Base-by-base conservation (phyloP, 1,140 invertebrate genomes). In the Calephelis virginiensis region DNA sequence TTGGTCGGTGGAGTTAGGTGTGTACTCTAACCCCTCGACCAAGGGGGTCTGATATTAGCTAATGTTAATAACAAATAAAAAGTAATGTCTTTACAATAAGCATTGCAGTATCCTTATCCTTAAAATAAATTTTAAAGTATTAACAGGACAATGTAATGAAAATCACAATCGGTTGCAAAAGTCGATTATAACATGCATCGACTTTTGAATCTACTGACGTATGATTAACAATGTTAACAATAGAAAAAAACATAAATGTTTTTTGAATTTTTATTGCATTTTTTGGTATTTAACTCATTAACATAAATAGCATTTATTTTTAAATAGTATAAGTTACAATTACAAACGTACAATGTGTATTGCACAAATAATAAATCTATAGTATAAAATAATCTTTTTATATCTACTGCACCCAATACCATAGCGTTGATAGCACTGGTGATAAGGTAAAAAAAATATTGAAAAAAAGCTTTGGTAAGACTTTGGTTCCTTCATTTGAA, bases 251-350 rank as follows among this genome's bases (percentile, higher is more conserved):
- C 73, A 74, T 76, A 38, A 65, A 65, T 80, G 72, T 71, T 85
- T 72, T 89, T 90, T 85, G 78, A 83, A 86, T 82, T 90, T 90
- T 89, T 90, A 89, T 90, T 90, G 75, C 77, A 80, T 89, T 89
- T 89, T 89, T 83, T 85, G 81, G 86, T 73, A 66, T 75, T 76
- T 75, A 75, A 79, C 68, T 75, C 80, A 86, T 85, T 90, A 90
- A 89, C 85, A 90, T 90, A 89, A 90, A 90, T 90, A 90, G 86
- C 84, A 85, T 90, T 90, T 89, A 90, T 86, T 84, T 90, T 88
- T 82, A 85, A 83, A 81, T 82, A 88, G 81, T 86, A 87, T 77
- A 89, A 89, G 85, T 85, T 88, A 90, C 85, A 87, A 76, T 85
- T 87, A 90, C 82, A 90, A 85, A 87, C 86, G 86, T 86, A 89